These are phyloP conservation scores for Eupristina koningsbergeri DNA, from an alignment of 1,140 invertebrate genomes.

Conservation along the genomic window DNA sequence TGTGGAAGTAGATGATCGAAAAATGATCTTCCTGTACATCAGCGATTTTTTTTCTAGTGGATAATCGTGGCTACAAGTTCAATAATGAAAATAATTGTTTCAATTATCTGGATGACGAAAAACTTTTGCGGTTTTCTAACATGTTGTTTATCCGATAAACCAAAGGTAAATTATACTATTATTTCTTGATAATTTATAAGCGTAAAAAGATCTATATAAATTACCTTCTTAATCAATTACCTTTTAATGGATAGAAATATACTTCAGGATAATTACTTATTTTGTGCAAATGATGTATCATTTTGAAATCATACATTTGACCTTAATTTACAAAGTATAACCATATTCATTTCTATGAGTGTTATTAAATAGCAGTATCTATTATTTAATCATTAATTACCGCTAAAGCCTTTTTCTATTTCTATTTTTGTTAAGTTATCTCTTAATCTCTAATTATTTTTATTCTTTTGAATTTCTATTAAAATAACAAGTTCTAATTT, in stretches of 20 bases:
- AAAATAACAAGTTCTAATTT: not conserved
- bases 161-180: not conserved
- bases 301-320: not conserved
- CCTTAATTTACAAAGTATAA: not conserved
- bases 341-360: not conserved
- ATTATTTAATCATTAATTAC: not conserved
- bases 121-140: not conserved
- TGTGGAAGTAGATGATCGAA: not conserved
- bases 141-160: not conserved
- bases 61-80: constrained; percentile 11
- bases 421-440: not conserved
- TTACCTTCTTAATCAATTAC: not conserved
- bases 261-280: not conserved
- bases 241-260: not conserved
- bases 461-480: not conserved
- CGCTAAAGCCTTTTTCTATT: not conserved
- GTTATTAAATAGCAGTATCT: not conserved
- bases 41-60: not conserved
- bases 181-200: constrained; percentile 3
- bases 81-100: constrained; percentile 47
- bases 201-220: not conserved
- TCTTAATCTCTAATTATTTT: constrained; percentile 3
- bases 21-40: not conserved
- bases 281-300: not conserved
- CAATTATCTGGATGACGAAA: constrained; percentile 42